Evolutionary conservation across 2,113 vertebrate genomes (phyloP).

Genomic region (Nematolebias whitei): DNA sequence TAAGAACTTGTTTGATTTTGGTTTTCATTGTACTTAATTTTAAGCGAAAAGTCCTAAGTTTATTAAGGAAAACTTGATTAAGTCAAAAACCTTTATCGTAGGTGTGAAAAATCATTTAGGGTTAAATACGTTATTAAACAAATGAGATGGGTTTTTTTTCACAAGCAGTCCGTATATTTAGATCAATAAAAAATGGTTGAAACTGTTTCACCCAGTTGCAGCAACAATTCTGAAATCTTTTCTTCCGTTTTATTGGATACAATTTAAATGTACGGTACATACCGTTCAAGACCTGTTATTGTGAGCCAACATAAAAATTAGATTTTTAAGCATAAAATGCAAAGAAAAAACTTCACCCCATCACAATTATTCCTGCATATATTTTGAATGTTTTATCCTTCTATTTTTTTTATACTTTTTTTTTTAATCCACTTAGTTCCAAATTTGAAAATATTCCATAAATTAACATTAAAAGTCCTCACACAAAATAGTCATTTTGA

Average conservation of each 20-base stretch:
- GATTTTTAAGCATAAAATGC: background rate
- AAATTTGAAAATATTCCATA: background rate
- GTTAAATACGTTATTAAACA: background rate
- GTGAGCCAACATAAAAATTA: background rate
- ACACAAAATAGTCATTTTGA: constrained; percentile 14
- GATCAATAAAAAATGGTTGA: too few relatives aligned
- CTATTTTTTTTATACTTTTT: background rate
- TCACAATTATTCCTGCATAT: background rate
- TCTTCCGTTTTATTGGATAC: too few relatives aligned
- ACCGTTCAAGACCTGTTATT: too few relatives aligned
- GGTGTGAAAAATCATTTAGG: background rate
- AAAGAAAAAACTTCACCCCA: too few relatives aligned
- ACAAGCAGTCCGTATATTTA: too few relatives aligned
- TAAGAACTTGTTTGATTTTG: background rate
- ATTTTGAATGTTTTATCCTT: background rate
- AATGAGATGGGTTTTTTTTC: too few relatives aligned
- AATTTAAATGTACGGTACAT: too few relatives aligned
- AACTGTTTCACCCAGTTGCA: too few relatives aligned
- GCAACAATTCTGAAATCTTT: too few relatives aligned
- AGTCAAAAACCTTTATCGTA: too few relatives aligned
- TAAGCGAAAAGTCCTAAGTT: background rate
- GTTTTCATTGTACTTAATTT: background rate
- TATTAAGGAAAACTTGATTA: background rate
- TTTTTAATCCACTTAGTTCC: background rate
- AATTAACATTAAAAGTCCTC: constrained; percentile 10